These are phyloP conservation scores for Gulo gulo DNA, from an alignment of 2,113 vertebrate species.

Conservation along the genomic window DNA sequence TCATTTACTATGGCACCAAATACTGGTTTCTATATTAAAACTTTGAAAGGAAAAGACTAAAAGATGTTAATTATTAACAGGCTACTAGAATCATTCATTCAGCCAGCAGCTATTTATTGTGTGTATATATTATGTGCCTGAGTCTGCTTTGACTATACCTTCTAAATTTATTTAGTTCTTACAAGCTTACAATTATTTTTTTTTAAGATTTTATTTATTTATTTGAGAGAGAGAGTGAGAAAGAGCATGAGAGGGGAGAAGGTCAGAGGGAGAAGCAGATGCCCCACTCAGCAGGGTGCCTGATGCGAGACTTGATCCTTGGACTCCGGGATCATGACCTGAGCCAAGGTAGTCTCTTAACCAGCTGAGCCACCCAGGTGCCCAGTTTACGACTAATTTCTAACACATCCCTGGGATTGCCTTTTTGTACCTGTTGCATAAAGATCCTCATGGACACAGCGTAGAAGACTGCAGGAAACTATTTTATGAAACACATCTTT, in stretches of 20 bases:
- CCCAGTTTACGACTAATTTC: background rate
- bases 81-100: background rate
- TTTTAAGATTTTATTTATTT: too few relatives aligned
- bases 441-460: background rate
- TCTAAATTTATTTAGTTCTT: background rate
- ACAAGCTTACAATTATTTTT: background rate
- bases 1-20: background rate
- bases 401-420: background rate
- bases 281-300: too few relatives aligned
- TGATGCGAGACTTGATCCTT: too few relatives aligned
- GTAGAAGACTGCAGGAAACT: background rate
- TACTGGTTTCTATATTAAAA: background rate
- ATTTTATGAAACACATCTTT: background rate
- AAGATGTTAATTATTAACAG: background rate
- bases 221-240: too few relatives aligned
- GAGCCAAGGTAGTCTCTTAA: too few relatives aligned
- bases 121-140: background rate
- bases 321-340: too few relatives aligned
- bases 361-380: too few relatives aligned
- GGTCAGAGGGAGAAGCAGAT: too few relatives aligned
- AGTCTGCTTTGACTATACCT: background rate
- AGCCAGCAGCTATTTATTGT: background rate
- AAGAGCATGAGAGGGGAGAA: too few relatives aligned
- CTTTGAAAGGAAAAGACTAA: background rate
- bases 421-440: background rate